These are phyloP conservation scores for Halocaridina rubra DNA, from an alignment of 2,888 invertebrate species.

Conservation along the genomic window DNA sequence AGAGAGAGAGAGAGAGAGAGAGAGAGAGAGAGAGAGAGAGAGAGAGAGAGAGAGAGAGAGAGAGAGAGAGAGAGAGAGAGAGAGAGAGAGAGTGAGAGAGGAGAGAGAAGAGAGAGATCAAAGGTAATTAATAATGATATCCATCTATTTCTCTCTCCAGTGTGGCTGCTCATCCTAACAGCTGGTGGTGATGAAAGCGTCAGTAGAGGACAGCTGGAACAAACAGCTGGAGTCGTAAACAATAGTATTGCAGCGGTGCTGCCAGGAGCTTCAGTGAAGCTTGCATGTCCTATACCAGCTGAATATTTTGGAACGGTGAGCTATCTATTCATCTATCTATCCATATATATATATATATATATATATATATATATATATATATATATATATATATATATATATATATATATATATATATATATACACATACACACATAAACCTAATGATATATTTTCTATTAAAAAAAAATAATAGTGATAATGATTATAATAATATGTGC, in stretches of 20 bases:
- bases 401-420: not conserved
- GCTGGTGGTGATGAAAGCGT: too few relatives aligned
- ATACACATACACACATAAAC: not conserved
- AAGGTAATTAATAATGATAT: not conserved
- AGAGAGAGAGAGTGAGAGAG: not conserved
- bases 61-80: not conserved
- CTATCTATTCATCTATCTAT: not conserved
- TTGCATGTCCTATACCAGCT: not conserved
- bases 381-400: not conserved
- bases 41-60: not conserved
- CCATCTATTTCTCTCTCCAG: too few relatives aligned
- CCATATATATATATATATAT: not conserved
- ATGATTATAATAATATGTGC: not conserved
- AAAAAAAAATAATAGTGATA: not conserved
- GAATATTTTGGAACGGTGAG: not conserved
- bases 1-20: too few relatives aligned
- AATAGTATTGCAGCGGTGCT: not conserved
- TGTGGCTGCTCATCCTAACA: not conserved
- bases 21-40: too few relatives aligned
- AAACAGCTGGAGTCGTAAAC: not conserved
- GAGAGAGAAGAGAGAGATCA: not conserved
- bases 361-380: not conserved
- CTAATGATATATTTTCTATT: not conserved
- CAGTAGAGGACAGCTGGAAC: not conserved
- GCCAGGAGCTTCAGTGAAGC: not conserved